These are phyloP conservation scores for Brachyptera putata DNA, from an alignment of 2,888 invertebrate species.

Conservation along the genomic window DNA sequence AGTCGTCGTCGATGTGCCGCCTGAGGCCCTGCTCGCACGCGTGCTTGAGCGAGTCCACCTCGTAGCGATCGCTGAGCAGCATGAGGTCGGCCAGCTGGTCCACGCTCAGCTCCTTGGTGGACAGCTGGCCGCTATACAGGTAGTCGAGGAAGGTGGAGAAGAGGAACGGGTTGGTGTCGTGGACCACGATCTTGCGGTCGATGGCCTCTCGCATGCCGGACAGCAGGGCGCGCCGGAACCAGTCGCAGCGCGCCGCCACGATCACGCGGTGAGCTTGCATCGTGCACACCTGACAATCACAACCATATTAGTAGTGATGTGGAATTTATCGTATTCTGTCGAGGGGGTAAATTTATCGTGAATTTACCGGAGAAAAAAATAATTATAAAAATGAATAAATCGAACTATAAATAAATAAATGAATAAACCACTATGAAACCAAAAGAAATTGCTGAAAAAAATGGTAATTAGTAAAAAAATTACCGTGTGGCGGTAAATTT, in stretches of 20 bases:
- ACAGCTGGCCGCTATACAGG: constrained; percentile 59
- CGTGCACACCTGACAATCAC: constrained; percentile 42
- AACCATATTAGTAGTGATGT: too few species aligned
- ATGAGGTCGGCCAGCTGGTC: constrained; percentile 60
- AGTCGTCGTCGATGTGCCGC: constrained; percentile 57
- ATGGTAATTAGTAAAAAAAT: too few species aligned
- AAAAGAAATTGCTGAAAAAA: too few species aligned
- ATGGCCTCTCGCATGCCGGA: constrained; percentile 69
- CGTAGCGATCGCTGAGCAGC: constrained; percentile 59
- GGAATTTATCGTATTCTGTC: too few species aligned
- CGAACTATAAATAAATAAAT: too few species aligned
- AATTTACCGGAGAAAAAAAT: too few species aligned
- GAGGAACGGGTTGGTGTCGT: constrained; percentile 59
- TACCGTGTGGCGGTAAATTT: too few species aligned
- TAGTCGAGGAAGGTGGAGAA: constrained; percentile 60
- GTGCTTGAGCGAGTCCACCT: constrained; percentile 59
- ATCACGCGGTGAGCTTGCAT: constrained; percentile 60
- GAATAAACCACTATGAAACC: too few species aligned
- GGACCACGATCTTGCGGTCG: constrained; percentile 62
- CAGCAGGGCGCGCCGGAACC: constrained; percentile 62
- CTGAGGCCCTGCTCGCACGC: constrained; percentile 59
- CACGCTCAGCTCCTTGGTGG: constrained; percentile 47
- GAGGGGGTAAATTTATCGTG: too few species aligned
- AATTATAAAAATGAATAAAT: too few species aligned
- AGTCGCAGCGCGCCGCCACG: constrained; percentile 63